phyloP scores from a whole-genome alignment of 2,113 vertebrate genomes.

The Bombycilla garrulus region DNA sequence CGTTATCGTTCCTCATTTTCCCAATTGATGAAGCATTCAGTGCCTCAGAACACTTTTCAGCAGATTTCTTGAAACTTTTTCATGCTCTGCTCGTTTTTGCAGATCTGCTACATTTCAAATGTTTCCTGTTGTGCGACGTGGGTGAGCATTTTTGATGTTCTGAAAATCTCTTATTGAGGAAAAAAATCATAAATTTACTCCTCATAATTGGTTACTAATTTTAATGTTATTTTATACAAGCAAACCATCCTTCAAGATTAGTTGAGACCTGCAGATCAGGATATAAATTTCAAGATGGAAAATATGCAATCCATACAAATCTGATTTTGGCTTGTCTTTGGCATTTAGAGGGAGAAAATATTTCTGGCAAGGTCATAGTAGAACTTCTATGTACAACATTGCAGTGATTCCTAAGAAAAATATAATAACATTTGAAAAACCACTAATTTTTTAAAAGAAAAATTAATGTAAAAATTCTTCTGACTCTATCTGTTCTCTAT shows the following conservation, averaged over 20 bases:
- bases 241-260: background rate
- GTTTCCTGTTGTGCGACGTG: background rate
- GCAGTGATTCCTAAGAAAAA: background rate
- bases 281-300: background rate
- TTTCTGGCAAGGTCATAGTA: background rate
- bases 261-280: background rate
- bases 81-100: background rate
- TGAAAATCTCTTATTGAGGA: background rate
- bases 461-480: background rate
- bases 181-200: background rate
- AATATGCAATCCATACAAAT: background rate
- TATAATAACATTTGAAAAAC: background rate
- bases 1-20: background rate
- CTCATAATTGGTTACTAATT: background rate
- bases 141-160: background rate
- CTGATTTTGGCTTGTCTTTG: background rate
- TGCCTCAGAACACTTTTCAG: background rate
- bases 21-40: background rate
- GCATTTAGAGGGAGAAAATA: background rate
- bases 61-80: background rate
- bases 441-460: background rate
- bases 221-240: background rate
- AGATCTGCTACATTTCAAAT: background rate
- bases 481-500: background rate
- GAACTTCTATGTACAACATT: background rate